A percentile compares a stretch with the other conserved stretches of the same genome.
phyloP scores from a whole-genome alignment of 2,113 vertebrate genomes.

The Thunnus maccoyii region DNA sequence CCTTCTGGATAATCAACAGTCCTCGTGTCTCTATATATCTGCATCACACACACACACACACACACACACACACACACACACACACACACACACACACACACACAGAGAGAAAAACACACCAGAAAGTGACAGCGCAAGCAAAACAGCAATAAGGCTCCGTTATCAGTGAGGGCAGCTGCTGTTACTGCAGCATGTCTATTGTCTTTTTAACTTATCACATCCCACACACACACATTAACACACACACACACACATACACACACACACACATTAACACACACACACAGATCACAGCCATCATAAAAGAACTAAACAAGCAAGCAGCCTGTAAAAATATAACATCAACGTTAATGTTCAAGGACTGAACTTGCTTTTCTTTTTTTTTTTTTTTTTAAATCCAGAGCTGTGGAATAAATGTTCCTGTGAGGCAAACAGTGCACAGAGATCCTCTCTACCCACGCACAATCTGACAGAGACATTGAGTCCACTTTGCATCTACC shows the following conservation, averaged over 20 bases:
- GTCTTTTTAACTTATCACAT: constrained; percentile 52
- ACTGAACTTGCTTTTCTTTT: constrained; percentile 1
- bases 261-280: neutral
- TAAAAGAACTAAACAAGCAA: neutral
- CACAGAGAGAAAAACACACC: neutral
- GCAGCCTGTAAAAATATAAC: constrained; percentile 8
- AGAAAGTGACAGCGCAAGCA: constrained; percentile 60
- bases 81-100: constrained; percentile 19
- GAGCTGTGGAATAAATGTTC: constrained; percentile 67
- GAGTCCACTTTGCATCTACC: constrained; percentile 64
- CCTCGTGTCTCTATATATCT: neutral
- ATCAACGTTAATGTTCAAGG: constrained; percentile 16
- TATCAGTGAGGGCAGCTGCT: constrained; percentile 61
- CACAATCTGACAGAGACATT: constrained; percentile 72
- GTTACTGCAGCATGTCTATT: constrained; percentile 34
- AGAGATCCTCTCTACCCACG: constrained; percentile 75
- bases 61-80: constrained; percentile 43
- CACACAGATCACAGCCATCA: neutral
- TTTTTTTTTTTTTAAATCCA: neutral
- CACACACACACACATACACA: neutral
- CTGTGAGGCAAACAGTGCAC: constrained; percentile 71
- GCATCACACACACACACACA: constrained; percentile 27
- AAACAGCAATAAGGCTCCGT: constrained; percentile 48
- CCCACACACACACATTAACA: constrained; percentile 21
- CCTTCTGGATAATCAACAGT: no score